A percentile compares a stretch with the other conserved stretches of the same genome.
Conservation (phyloP, 2,888 invertebrate genomes). For the Clistopyga incitator region DNA sequence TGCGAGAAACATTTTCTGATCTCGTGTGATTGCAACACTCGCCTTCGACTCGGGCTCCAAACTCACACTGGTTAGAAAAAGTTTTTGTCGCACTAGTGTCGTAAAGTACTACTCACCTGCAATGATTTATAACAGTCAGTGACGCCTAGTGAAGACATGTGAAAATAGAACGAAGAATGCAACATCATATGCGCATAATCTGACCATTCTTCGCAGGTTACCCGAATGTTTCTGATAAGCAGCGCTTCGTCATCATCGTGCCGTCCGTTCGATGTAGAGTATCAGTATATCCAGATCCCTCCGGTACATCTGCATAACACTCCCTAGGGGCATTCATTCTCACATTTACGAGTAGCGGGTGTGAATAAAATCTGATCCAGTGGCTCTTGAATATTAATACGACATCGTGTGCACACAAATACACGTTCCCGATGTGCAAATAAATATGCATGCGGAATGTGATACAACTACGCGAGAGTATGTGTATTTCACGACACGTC, state of each 20-base stretch:
- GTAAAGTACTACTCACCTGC: neutral
- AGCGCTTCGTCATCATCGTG: conserved; percentile 25
- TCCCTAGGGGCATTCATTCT: conserved; percentile 69
- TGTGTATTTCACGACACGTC: conserved; percentile 29
- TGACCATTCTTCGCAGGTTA: neutral
- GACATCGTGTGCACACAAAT: conserved; percentile 38
- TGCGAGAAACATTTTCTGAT: too few relatives aligned
- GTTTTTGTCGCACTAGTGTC: too few relatives aligned
- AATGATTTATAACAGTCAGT: neutral
- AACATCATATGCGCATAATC: neutral
- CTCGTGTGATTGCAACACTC: too few relatives aligned
- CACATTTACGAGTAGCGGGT: conserved; percentile 74
- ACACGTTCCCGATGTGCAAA: conserved; percentile 40
- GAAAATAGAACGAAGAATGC: conserved; percentile 5
- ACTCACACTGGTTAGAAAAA: neutral
- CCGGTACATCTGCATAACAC: conserved; percentile 56
- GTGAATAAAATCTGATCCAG: conserved; percentile 78
- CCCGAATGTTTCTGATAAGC: neutral
- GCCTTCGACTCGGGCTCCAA: too few relatives aligned
- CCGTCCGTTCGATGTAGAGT: conserved; percentile 41
- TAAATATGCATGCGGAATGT: conserved; percentile 32
- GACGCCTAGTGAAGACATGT: neutral
- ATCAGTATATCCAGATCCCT: conserved; percentile 66
- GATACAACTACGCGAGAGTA: neutral
- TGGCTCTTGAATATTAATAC: conserved; percentile 79